A percentile compares a stretch with the other conserved stretches of the same genome.
phyloP scores from a whole-genome alignment of 2,888 invertebrate species.

The Bombylius discolor region DNA sequence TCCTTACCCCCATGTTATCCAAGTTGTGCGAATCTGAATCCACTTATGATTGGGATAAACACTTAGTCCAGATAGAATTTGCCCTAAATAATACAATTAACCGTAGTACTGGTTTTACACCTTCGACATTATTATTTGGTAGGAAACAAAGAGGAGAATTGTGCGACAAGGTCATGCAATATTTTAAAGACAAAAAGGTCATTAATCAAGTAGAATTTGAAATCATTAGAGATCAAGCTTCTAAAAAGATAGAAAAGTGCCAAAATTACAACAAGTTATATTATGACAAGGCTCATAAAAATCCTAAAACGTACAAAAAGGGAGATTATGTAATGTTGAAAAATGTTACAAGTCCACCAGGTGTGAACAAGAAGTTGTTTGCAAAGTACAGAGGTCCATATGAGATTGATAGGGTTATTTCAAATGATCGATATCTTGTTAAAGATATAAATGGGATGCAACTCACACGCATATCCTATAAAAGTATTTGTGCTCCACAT shows the following conservation, averaged over 20 bases:
- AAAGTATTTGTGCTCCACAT: not conserved
- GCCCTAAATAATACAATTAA: slow-evolving; percentile 20
- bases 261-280: not conserved
- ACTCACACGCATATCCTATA: not conserved
- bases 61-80: slow-evolving; percentile 16
- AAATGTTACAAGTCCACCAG: not conserved
- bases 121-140: slow-evolving; percentile 21
- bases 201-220: too few relatives aligned
- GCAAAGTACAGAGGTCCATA: not conserved
- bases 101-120: slow-evolving; percentile 20
- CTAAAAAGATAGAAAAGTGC: not conserved
- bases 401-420: not conserved
- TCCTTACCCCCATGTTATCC: slow-evolving; percentile 9
- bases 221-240: too few relatives aligned
- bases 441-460: not conserved
- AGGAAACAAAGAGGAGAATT: slow-evolving; percentile 17
- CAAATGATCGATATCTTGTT: not conserved
- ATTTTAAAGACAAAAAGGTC: slow-evolving; percentile 1
- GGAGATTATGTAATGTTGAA: not conserved
- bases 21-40: slow-evolving; percentile 2
- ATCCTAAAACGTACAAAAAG: not conserved
- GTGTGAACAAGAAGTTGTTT: not conserved
- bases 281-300: not conserved
- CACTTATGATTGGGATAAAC: slow-evolving; percentile 6
- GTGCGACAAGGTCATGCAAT: slow-evolving; percentile 13